Evolutionary conservation across 92 coral and sea anemone species (phyloP).

Genomic region (Parazoanthus darwini): DNA sequence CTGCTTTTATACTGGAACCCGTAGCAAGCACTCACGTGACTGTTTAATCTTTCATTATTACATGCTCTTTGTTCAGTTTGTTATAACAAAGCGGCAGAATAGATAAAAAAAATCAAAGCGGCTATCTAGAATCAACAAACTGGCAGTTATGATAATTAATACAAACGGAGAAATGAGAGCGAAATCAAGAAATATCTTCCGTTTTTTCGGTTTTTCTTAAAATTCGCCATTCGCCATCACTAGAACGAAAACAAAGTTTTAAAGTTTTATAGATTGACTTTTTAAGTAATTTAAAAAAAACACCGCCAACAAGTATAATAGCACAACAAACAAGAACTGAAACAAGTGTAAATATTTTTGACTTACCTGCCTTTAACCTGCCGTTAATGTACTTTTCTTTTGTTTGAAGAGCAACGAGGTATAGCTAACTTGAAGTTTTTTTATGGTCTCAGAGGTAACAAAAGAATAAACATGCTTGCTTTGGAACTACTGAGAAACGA

Average conservation of each 20-base stretch:
- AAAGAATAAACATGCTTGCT: not conserved
- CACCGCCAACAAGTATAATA: not conserved
- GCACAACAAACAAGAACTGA: not conserved
- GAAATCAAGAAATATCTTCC: not conserved
- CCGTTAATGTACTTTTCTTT: no score
- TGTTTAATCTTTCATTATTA: conserved; percentile 21
- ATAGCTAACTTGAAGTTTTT: not conserved
- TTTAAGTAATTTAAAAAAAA: not conserved
- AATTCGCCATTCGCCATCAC: not conserved
- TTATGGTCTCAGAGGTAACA: not conserved
- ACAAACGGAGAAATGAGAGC: not conserved
- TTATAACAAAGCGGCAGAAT: not conserved
- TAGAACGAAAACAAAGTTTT: no score
- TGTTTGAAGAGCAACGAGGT: no score
- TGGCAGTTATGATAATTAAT: not conserved
- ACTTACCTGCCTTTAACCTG: conserved; percentile 11
- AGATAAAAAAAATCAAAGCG: not conserved
- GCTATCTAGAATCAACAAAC: not conserved
- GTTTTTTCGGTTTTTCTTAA: not conserved
- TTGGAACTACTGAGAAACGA: not conserved
- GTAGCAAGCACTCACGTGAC: conserved; percentile 9
- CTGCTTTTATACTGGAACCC: not conserved
- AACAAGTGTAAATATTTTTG: not conserved
- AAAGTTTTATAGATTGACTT: not conserved
- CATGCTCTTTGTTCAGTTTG: not conserved